phyloP scores from a whole-genome alignment of 2,797 vertebrate species.

The Alectoris magna region DNA sequence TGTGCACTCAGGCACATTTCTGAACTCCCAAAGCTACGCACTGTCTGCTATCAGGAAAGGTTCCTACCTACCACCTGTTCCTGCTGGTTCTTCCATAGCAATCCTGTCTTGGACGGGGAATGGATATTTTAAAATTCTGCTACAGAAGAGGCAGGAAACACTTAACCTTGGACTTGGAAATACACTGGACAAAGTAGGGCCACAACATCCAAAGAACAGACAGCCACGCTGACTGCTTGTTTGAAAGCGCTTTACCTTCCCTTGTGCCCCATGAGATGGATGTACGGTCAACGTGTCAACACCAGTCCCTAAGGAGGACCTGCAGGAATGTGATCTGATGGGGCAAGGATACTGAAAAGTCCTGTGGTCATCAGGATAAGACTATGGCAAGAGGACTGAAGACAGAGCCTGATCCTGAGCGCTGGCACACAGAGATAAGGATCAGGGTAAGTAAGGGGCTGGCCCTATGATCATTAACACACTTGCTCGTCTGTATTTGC shows the following conservation, averaged over 20 bases:
- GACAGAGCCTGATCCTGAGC: not conserved
- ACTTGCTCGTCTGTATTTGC: not conserved
- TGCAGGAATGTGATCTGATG: no score
- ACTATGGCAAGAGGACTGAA: no score
- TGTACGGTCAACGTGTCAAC: no score
- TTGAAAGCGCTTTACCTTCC: no score
- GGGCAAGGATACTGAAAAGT: no score
- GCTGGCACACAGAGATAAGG: not conserved
- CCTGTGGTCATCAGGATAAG: no score
- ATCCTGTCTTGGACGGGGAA: not conserved
- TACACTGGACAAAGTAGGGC: no score
- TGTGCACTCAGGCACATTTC: not conserved
- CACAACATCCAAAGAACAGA: no score
- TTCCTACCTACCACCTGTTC: not conserved
- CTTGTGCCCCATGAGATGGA: no score
- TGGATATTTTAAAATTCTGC: not conserved
- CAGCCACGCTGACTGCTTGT: no score
- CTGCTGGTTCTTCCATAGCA: not conserved
- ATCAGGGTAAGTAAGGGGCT: not conserved
- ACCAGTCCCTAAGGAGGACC: no score
- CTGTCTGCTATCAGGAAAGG: not conserved
- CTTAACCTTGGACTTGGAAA: not conserved
- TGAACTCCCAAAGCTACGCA: not conserved
- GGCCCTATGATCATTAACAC: not conserved
- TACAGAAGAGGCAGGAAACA: not conserved